Conservation (phyloP, 1,140 invertebrate genomes). For the Drosophila pruinosa region DNA sequence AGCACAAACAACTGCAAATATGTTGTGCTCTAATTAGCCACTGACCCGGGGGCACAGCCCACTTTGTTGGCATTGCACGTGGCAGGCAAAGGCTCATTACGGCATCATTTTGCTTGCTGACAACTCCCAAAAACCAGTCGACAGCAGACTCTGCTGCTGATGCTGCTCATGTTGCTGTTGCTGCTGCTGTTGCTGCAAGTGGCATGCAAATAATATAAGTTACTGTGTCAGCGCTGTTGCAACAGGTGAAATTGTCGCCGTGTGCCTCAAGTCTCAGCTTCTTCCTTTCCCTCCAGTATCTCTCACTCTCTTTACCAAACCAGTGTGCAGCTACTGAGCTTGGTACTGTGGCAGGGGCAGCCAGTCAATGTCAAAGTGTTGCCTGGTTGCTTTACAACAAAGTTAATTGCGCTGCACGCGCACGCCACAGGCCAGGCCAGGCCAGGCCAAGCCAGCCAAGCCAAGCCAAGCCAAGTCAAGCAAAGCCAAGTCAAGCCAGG, state of each 20-base stretch:
- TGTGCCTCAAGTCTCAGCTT: constrained; percentile 34
- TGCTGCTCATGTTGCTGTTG: background rate
- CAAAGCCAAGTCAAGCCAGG: constrained; percentile 17
- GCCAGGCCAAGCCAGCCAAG: background rate
- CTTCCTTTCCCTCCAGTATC: background rate
- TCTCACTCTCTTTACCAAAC: background rate
- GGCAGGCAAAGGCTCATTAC: constrained; percentile 6
- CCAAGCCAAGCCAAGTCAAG: constrained; percentile 5
- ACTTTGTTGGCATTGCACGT: constrained; percentile 7
- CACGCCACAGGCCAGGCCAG: constrained; percentile 59
- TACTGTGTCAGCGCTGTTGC: constrained; percentile 74
- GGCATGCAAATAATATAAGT: constrained; percentile 81
- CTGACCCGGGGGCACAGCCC: constrained; percentile 1
- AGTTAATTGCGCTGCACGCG: constrained; percentile 80
- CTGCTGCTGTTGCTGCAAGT: background rate
- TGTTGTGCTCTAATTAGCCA: constrained; percentile 3
- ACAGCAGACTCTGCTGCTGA: background rate
- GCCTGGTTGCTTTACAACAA: constrained; percentile 73
- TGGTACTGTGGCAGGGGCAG: background rate
- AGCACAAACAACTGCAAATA: background rate
- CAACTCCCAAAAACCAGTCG: background rate
- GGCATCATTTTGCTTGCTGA: constrained; percentile 4
- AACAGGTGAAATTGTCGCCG: constrained; percentile 82
- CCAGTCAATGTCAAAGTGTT: constrained; percentile 79
- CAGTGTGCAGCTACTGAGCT: background rate